phyloP scores from a whole-genome alignment of 2,888 invertebrate species.

The Rosalia funebris region DNA sequence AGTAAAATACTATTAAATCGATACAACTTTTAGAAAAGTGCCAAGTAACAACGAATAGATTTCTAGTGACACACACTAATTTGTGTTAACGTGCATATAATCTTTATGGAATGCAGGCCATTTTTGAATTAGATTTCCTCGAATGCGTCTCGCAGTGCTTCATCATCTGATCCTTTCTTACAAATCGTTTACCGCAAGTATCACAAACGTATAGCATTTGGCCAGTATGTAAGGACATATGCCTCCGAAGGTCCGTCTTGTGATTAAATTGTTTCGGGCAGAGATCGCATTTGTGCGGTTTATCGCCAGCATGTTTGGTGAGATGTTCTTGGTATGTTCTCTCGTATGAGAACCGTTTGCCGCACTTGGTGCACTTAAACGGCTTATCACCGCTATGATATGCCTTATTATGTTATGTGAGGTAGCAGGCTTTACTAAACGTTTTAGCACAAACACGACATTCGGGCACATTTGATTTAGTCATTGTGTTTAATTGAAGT shows the following conservation, averaged over 20 bases:
- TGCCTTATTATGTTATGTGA: slow-evolving; percentile 91
- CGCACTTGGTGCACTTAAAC: slow-evolving; percentile 85
- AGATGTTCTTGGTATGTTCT: slow-evolving; percentile 78
- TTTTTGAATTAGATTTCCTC: slow-evolving; percentile 65
- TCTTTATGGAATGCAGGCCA: slow-evolving; percentile 47
- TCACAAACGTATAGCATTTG: slow-evolving; percentile 85
- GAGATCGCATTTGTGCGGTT: slow-evolving; percentile 85
- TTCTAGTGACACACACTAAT: slow-evolving; percentile 48
- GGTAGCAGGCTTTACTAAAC: slow-evolving; percentile 87
- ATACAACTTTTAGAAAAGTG: slow-evolving; percentile 55
- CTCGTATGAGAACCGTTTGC: slow-evolving; percentile 83
- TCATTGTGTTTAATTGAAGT: slow-evolving; percentile 53
- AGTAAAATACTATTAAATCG: slow-evolving; percentile 48
- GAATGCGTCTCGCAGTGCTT: slow-evolving; percentile 86
- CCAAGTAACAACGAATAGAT: slow-evolving; percentile 52
- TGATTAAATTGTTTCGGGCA: slow-evolving; percentile 92
- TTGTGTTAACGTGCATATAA: slow-evolving; percentile 3
- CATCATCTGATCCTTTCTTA: slow-evolving; percentile 90
- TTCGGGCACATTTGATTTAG: slow-evolving; percentile 65
- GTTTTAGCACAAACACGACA: slow-evolving; percentile 86
- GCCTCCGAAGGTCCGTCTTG: slow-evolving; percentile 87
- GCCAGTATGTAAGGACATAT: slow-evolving; percentile 88
- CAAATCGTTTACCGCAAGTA: slow-evolving; percentile 87
- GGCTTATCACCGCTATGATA: slow-evolving; percentile 89
- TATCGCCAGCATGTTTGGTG: slow-evolving; percentile 82